phyloP scores from a whole-genome alignment of 2,888 invertebrate genomes.

The Odontocerum albicorne region DNA sequence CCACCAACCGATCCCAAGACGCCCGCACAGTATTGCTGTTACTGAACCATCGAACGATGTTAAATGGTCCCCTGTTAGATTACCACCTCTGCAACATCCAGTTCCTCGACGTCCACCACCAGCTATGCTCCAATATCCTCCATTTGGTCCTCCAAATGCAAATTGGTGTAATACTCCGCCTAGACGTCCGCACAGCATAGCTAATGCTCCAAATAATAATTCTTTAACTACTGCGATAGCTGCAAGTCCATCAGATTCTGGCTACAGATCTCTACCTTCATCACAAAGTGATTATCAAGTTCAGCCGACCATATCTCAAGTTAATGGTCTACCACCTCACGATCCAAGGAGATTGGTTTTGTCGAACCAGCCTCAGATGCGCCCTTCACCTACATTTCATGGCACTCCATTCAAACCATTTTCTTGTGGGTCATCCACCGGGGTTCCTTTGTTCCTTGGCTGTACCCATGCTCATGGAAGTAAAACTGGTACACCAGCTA shows the following conservation, averaged over 20 bases:
- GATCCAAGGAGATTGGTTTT: conserved; percentile 51
- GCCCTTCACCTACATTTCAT: conserved; percentile 65
- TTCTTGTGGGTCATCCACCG: conserved; percentile 47
- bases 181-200: conserved; percentile 46
- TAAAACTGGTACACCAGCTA: conserved; percentile 37
- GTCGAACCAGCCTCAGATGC: conserved; percentile 46
- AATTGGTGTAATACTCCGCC: conserved; percentile 41
- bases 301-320: conserved; percentile 58
- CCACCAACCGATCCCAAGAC: conserved; percentile 32
- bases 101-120: conserved; percentile 57
- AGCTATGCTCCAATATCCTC: conserved; percentile 44
- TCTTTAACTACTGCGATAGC: conserved; percentile 38
- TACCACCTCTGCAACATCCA: conserved; percentile 57
- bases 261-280: conserved; percentile 59
- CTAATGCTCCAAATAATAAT: conserved; percentile 40
- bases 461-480: conserved; percentile 50
- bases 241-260: conserved; percentile 53
- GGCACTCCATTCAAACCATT: conserved; percentile 55
- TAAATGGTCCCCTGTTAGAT: conserved; percentile 30
- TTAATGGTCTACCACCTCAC: conserved; percentile 45
- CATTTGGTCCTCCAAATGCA: conserved; percentile 42
- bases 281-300: conserved; percentile 66
- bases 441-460: conserved; percentile 49
- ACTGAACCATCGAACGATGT: conserved; percentile 28
- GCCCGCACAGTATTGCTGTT: conserved; percentile 37